Conservation (phyloP, 2,888 invertebrate genomes). For the Malthinus seriepunctatus region DNA sequence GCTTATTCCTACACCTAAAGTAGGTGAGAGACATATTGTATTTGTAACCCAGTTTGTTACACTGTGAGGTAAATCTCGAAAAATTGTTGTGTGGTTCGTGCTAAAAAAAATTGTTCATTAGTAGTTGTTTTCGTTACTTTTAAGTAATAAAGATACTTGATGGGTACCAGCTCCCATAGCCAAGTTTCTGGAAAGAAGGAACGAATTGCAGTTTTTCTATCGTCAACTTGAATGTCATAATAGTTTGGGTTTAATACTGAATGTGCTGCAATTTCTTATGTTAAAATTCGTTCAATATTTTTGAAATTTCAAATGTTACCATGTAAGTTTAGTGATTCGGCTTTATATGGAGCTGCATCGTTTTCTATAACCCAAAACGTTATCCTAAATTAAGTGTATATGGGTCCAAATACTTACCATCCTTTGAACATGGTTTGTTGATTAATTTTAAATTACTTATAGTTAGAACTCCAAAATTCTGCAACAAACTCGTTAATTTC, state of each 20-base stretch:
- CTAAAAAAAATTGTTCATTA: conserved; percentile 37
- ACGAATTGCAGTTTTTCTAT: conserved; percentile 46
- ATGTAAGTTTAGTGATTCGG: conserved; percentile 8
- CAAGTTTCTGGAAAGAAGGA: conserved; percentile 65
- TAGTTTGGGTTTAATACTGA: conserved; percentile 13
- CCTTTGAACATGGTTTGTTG: conserved; percentile 56
- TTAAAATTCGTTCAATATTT: no score
- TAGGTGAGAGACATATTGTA: conserved; percentile 59
- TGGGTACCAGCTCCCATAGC: conserved; percentile 65
- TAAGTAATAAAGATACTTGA: conserved; percentile 45
- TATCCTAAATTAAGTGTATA: neutral
- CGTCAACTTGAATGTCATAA: conserved; percentile 39
- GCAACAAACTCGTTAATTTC: conserved; percentile 35
- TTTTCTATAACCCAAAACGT: neutral
- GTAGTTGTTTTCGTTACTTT: neutral
- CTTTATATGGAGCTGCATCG: neutral
- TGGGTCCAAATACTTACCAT: conserved; percentile 12
- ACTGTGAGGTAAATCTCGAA: conserved; percentile 60
- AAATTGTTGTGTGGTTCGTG: conserved; percentile 47
- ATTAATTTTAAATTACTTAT: conserved; percentile 60
- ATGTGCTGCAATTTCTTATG: conserved; percentile 14
- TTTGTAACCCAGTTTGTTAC: conserved; percentile 67
- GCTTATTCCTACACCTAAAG: conserved; percentile 48
- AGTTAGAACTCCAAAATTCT: conserved; percentile 59
- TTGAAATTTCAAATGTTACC: conserved; percentile 1